A percentile compares a stretch with the other conserved stretches of the same genome.
phyloP scores from a whole-genome alignment of 1,140 invertebrate species.

The Papilio polytes region DNA sequence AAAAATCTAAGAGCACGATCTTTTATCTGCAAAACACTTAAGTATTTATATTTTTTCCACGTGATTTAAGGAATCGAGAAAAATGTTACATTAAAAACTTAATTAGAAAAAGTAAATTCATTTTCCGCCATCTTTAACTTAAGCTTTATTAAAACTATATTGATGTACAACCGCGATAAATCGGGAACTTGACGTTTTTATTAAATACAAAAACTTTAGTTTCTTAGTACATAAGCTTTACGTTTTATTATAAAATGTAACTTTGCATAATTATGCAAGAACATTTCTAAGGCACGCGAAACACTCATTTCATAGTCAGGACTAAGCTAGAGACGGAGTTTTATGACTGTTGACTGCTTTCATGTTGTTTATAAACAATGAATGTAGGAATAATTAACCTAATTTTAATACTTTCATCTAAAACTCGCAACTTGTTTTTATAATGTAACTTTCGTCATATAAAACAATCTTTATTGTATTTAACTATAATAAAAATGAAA shows the following conservation, averaged over 20 bases:
- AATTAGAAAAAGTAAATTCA: background rate
- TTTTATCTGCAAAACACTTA: conserved; percentile 34
- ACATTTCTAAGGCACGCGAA: background rate
- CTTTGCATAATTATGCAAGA: background rate
- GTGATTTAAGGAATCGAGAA: background rate
- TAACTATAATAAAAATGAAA: background rate
- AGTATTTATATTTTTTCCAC: background rate
- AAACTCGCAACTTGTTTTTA: background rate
- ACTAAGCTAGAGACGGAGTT: background rate
- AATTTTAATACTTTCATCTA: background rate
- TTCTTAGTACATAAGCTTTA: background rate
- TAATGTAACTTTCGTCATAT: background rate
- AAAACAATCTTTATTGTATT: background rate
- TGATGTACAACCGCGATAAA: too few species aligned
- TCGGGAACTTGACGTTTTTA: background rate
- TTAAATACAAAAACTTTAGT: background rate
- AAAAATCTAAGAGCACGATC: conserved; percentile 53
- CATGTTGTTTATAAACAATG: background rate
- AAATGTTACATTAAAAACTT: background rate
- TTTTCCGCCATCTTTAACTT: too few species aligned
- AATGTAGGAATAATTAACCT: conserved; percentile 14
- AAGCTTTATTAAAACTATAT: too few species aligned
- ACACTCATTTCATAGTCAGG: background rate
- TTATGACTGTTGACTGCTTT: background rate
- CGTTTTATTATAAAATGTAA: background rate